Evolutionary conservation across 2,113 vertebrate species (phyloP).

Genomic region (Psittacus erithacus): DNA sequence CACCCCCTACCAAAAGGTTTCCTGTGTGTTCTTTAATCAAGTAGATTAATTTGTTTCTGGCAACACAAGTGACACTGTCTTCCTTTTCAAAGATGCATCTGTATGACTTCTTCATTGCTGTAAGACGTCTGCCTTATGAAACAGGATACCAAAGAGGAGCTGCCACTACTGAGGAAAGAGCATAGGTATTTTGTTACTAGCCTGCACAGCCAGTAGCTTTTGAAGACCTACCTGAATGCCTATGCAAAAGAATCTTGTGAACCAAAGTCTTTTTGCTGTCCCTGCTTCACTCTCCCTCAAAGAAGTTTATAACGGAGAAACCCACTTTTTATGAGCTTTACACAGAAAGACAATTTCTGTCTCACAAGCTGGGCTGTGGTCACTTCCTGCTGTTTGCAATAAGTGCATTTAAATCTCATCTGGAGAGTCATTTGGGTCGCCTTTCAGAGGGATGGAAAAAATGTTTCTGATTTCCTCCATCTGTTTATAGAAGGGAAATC

Average conservation of each 20-base stretch:
- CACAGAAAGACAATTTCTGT: neutral
- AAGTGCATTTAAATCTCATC: constrained; percentile 5
- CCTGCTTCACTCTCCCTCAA: neutral
- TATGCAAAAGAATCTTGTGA: neutral
- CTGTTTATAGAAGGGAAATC: constrained; percentile 35
- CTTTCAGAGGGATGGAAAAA: neutral
- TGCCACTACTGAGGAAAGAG: neutral
- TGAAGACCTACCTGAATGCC: neutral
- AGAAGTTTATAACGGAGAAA: neutral
- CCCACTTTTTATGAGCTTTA: neutral
- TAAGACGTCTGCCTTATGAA: neutral
- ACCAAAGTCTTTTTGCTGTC: neutral
- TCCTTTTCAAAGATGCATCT: constrained; percentile 67
- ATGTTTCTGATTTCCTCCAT: constrained; percentile 8
- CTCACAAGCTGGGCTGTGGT: neutral
- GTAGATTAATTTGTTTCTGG: neutral
- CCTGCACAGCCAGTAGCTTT: neutral
- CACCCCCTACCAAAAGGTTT: neutral
- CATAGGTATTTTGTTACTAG: neutral
- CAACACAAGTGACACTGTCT: neutral
- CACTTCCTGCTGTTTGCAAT: neutral
- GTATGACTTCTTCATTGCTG: constrained; percentile 53
- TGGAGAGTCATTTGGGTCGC: neutral
- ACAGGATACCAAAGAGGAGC: constrained; percentile 5
- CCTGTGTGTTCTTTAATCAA: neutral